phyloP scores from a whole-genome alignment of 92 coral and sea anemone species.

The Heliopora coerulea region DNA sequence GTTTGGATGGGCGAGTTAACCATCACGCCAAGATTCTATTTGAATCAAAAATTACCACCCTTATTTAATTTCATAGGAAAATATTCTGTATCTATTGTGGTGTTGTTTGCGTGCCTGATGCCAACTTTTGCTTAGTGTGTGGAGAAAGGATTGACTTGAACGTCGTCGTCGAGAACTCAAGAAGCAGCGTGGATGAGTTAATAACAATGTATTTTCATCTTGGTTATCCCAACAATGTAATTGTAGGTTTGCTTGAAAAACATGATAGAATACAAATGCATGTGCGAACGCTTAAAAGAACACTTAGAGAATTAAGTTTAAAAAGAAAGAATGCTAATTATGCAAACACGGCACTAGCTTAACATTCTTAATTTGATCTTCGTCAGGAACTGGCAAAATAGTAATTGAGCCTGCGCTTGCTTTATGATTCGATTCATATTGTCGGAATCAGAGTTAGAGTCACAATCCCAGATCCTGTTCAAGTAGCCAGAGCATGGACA shows the following conservation, averaged over 20 bases:
- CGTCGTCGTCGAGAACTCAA: too few species aligned
- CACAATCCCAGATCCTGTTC: too few species aligned
- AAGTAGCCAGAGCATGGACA: too few species aligned
- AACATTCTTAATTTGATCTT: too few species aligned
- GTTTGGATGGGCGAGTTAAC: neutral
- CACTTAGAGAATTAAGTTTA: constrained; percentile 39
- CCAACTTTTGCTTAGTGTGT: constrained; percentile 40
- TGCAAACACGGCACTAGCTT: too few species aligned
- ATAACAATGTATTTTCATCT: constrained; percentile 42
- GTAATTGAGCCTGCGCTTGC: too few species aligned
- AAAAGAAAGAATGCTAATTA: constrained; percentile 37
- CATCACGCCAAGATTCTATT: neutral
- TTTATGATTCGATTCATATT: too few species aligned
- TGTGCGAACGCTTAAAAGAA: constrained; percentile 50
- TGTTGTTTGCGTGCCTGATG: constrained; percentile 22
- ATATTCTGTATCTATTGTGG: constrained; percentile 45
- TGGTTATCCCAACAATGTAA: constrained; percentile 44
- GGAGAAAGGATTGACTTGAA: constrained; percentile 12
- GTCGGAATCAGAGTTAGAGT: too few species aligned
- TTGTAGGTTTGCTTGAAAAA: constrained; percentile 51
- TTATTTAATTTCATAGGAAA: too few species aligned
- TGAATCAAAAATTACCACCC: too few species aligned
- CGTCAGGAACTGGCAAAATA: too few species aligned
- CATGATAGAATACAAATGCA: constrained; percentile 41
- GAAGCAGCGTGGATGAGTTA: constrained; percentile 16